These are phyloP conservation scores for Macrosteles quadrilineatus DNA, from an alignment of 1,140 invertebrate species.

Conservation along the genomic window DNA sequence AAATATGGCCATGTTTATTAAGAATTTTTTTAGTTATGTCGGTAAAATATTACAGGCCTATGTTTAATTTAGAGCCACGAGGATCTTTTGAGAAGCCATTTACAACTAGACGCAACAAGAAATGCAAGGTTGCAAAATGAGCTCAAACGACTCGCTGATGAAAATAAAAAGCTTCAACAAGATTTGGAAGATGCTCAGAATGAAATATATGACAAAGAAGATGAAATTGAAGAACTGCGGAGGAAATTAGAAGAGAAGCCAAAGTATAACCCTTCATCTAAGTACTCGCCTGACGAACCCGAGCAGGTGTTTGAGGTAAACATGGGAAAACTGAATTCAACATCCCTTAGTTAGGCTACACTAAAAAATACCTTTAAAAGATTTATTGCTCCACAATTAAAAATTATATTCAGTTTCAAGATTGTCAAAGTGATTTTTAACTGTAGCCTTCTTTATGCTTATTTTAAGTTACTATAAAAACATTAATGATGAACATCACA, in stretches of 20 bases:
- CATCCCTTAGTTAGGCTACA: too few relatives aligned
- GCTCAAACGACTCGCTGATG: background rate
- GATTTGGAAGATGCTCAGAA: background rate
- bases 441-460: too few relatives aligned
- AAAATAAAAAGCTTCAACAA: background rate
- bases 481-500: too few relatives aligned
- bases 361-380: background rate
- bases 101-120: background rate
- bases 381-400: background rate
- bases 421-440: background rate
- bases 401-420: background rate
- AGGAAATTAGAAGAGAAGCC: background rate
- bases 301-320: background rate
- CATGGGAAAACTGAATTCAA: too few relatives aligned
- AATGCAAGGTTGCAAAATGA: conserved; percentile 4
- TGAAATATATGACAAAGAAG: background rate
- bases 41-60: too few relatives aligned
- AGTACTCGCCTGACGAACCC: background rate
- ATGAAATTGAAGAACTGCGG: background rate
- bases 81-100: conserved; percentile 5
- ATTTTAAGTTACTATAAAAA: too few relatives aligned
- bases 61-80: conserved; percentile 11
- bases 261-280: background rate
- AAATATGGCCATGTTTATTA: too few relatives aligned
- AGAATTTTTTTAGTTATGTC: too few relatives aligned